phyloP scores from a whole-genome alignment of 2,113 vertebrate species.

The Pristiophorus japonicus region DNA sequence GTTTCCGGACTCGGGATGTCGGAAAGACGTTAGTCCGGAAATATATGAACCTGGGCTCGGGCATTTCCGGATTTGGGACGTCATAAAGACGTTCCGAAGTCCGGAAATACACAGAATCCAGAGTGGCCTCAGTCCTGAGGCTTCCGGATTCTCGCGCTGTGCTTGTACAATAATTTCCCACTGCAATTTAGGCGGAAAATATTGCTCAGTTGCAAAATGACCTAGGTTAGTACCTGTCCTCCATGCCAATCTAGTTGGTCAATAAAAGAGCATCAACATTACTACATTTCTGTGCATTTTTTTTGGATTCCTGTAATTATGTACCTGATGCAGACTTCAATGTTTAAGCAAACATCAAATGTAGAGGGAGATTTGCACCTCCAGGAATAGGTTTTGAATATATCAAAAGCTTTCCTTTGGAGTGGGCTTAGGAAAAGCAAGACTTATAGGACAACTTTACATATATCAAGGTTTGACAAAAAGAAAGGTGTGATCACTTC shows the following conservation, averaged over 20 bases:
- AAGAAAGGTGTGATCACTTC: not conserved
- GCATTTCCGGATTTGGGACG: too few species aligned
- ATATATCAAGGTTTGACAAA: not conserved
- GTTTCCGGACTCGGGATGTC: too few species aligned
- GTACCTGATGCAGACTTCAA: not conserved
- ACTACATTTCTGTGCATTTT: not conserved
- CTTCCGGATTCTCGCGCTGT: too few species aligned
- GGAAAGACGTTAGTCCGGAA: too few species aligned
- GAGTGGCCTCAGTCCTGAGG: too few species aligned
- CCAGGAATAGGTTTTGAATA: not conserved
- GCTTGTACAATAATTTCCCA: not conserved
- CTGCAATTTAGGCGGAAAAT: not conserved
- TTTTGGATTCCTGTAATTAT: not conserved
- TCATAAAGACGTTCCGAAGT: too few species aligned
- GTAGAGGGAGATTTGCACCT: not conserved
- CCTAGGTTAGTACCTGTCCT: not conserved
- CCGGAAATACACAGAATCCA: too few species aligned
- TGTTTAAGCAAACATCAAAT: not conserved
- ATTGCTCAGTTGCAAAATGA: not conserved
- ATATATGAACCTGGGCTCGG: too few species aligned
- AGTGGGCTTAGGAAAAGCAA: not conserved
- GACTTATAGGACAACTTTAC: not conserved
- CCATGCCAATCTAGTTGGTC: too few species aligned
- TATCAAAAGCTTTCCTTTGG: not conserved
- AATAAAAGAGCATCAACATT: not conserved